A percentile compares a stretch with the other conserved stretches of the same genome.
These are phyloP conservation scores for Chaetodon trifascialis DNA, from an alignment of 2,113 vertebrate species.

Conservation along the genomic window DNA sequence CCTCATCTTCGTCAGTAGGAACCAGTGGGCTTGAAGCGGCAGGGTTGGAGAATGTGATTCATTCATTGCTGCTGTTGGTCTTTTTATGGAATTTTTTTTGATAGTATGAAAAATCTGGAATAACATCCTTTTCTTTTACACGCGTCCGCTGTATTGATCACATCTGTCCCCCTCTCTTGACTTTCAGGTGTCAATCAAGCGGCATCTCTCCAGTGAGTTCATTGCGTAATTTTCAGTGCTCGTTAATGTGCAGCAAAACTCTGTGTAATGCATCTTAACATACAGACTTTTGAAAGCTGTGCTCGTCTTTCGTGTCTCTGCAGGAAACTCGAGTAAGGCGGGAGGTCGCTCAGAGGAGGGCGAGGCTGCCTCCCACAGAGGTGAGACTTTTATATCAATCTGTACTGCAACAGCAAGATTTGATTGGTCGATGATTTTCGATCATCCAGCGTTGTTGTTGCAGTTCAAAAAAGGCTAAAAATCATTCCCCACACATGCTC, in stretches of 20 bases:
- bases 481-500: background rate
- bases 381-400: conserved; percentile 58
- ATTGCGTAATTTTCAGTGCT: background rate
- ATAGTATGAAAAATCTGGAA: background rate
- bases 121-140: background rate
- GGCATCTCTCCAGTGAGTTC: conserved; percentile 89
- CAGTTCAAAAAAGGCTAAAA: background rate
- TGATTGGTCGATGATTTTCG: no score
- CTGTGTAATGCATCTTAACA: background rate
- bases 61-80: background rate
- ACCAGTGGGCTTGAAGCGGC: background rate
- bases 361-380: conserved; percentile 71
- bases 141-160: background rate
- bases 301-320: background rate
- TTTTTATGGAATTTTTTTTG: background rate
- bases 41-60: background rate
- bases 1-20: background rate
- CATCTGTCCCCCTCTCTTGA: conserved; percentile 2
- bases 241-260: background rate
- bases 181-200: conserved; percentile 87
- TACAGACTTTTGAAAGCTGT: background rate
- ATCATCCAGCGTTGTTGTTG: background rate
- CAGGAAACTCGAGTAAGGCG: conserved; percentile 80
- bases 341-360: conserved; percentile 77
- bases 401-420: background rate